A percentile compares a stretch with the other conserved stretches of the same genome.
Conservation (phyloP, 2,888 invertebrate genomes). For the Noctua janthe region DNA sequence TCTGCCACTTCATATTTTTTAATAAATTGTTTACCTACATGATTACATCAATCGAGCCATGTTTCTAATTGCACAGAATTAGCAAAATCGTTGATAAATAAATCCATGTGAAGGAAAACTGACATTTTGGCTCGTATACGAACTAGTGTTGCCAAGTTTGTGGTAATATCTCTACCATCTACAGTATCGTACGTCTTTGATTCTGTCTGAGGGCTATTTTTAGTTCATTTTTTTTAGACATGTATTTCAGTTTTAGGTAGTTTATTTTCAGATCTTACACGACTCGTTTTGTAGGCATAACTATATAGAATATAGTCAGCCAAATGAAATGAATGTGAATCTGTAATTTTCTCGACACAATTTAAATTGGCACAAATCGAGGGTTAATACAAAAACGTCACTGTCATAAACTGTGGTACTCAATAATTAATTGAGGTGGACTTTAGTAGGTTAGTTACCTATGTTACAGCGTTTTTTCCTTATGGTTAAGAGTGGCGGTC, state of each 20-base stretch:
- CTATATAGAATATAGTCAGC: background rate
- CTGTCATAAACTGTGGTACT: background rate
- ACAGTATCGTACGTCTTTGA: conserved; percentile 36
- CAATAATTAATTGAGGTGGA: background rate
- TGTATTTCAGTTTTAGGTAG: background rate
- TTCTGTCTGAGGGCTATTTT: background rate
- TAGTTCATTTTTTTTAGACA: background rate
- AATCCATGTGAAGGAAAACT: conserved; percentile 51
- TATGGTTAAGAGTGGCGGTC: background rate
- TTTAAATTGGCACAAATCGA: background rate
- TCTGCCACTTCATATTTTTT: background rate
- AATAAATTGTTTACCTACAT: conserved; percentile 4
- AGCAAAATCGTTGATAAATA: conserved; percentile 32
- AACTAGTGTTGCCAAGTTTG: conserved; percentile 68
- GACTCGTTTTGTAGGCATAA: background rate
- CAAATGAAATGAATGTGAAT: background rate
- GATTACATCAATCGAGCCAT: conserved; percentile 25
- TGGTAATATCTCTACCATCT: conserved; percentile 31
- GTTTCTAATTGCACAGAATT: conserved; percentile 39
- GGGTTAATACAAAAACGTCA: background rate
- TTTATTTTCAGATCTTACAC: background rate
- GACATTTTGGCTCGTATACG: conserved; percentile 69
- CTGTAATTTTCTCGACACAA: background rate
- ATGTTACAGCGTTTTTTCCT: background rate
- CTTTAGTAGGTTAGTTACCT: background rate